Evolutionary conservation across 1,140 invertebrate species (phyloP).

Genomic region (Penaeus vannamei): DNA sequence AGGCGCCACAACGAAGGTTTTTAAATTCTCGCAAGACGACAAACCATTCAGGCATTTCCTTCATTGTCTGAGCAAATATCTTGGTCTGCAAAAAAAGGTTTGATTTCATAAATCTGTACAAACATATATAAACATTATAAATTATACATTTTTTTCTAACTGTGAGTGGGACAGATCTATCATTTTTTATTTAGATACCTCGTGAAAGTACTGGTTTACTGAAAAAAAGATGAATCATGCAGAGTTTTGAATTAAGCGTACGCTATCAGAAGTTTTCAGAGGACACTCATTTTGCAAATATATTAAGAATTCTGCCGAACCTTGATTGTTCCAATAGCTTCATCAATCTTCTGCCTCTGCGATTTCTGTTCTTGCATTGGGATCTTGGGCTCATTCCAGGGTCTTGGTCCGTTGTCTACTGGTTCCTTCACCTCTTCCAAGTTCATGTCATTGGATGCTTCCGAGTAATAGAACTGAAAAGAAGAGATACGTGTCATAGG

Average conservation of each 20-base stretch:
- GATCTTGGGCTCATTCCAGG: constrained; percentile 68
- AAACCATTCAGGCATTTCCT: constrained; percentile 93
- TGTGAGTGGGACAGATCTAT: no score
- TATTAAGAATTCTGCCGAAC: neutral
- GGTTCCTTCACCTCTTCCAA: constrained; percentile 62
- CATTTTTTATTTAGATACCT: no score
- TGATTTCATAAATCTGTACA: neutral
- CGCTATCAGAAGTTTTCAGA: no score
- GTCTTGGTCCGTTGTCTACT: constrained; percentile 63
- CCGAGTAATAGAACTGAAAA: constrained; percentile 64
- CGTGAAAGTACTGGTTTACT: no score
- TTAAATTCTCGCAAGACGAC: constrained; percentile 91
- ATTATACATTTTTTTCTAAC: neutral
- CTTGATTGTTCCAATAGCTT: constrained; percentile 66
- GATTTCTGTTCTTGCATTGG: constrained; percentile 66
- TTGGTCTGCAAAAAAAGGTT: constrained; percentile 79
- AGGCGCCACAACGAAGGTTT: constrained; percentile 91
- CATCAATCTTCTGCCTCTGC: constrained; percentile 64
- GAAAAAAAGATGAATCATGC: no score
- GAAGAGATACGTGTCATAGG: neutral
- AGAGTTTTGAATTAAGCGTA: no score
- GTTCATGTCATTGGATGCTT: constrained; percentile 31
- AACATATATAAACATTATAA: neutral
- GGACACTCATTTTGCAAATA: no score
- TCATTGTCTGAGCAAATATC: constrained; percentile 93